phyloP scores from a whole-genome alignment of 2,888 invertebrate genomes.

The Drosophila ustulata region DNA sequence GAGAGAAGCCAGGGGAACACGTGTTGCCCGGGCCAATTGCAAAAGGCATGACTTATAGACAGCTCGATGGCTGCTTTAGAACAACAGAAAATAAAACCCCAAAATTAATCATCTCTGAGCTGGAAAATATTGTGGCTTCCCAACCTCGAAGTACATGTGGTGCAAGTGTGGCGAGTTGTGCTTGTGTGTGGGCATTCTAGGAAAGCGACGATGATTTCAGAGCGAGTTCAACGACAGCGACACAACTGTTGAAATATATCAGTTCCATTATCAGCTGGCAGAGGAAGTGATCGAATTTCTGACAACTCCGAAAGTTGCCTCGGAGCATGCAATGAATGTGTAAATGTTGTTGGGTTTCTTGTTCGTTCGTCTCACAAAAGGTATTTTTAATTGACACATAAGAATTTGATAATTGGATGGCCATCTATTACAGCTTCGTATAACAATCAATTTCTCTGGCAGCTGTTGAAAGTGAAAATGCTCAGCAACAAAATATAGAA shows the following conservation, averaged over 20 bases:
- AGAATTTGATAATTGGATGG: slow-evolving; percentile 32
- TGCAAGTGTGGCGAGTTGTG: slow-evolving; percentile 19
- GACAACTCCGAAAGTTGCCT: slow-evolving; percentile 33
- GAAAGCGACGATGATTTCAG: slow-evolving; percentile 49
- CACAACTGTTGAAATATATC: slow-evolving; percentile 45
- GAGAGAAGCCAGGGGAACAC: slow-evolving; percentile 53
- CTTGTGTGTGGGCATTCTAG: slow-evolving; percentile 59
- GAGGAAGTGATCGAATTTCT: slow-evolving; percentile 63
- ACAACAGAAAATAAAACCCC: slow-evolving; percentile 38
- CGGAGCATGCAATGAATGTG: slow-evolving; percentile 30
- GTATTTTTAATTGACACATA: slow-evolving; percentile 39
- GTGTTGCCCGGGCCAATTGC: slow-evolving; percentile 77
- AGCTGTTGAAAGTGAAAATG: slow-evolving; percentile 19
- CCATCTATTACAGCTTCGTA: slow-evolving; percentile 7
- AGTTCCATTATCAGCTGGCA: slow-evolving; percentile 57
- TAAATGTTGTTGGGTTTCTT: slow-evolving; percentile 26
- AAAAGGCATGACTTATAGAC: slow-evolving; percentile 60
- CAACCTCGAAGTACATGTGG: slow-evolving; percentile 4
- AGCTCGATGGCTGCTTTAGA: slow-evolving; percentile 36
- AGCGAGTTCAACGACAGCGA: slow-evolving; percentile 55
- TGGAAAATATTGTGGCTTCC: slow-evolving; percentile 60
- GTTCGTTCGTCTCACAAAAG: slow-evolving; percentile 24
- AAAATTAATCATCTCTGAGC: slow-evolving; percentile 73
- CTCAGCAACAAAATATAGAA: neutral
- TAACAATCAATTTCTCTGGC: slow-evolving; percentile 25